Evolutionary conservation across 2,888 invertebrate genomes (phyloP), one percentile per base, ranked within the genome.

Genomic region (Aproaerema taeniolella): DNA sequence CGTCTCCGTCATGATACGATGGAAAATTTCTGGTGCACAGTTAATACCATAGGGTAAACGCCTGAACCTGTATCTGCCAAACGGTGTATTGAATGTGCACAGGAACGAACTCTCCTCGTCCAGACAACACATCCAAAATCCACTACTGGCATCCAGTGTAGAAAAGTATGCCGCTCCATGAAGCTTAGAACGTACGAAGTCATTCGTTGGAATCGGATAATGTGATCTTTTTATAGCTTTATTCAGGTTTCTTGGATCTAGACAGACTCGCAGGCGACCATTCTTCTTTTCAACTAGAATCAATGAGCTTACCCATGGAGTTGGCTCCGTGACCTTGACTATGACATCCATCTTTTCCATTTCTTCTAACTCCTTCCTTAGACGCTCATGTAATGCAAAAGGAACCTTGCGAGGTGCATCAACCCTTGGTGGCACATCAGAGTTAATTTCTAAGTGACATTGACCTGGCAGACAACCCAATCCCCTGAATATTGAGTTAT

Each of bases 291-390:
- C 43, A 10, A 41, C 38, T 26, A 46, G 12, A 8, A 45, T 31
- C 26, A 52, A 14, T 24, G 41, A 41, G 42, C 36, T 46, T 8
- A 51, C 46, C 47, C 46, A 51, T 8, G 38, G 33, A 6, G 51
- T 51, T 33, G 50, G 51, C 13, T 50, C 34, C 25, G 42, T 42
- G 33, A 50, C 48, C 38, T 47, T 47, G 1, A 12, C 29, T 10
- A 52, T 50, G 39, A 52, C 48, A 41, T 36, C 42, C 35, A 52
- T 34, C 12, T 45, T 26, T 30, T 44, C n/a, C 43, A 47, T 43
- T 1, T 36, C 13, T 34, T 42, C 24, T n/a, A 36, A 29, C 29
- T 36, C 36, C 10, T 36, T 17, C 15, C 10, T 10, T 13, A 36
- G 17, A 2, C 39, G 42, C 10, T 43, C 7, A 31, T 45, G 40